Base-by-base conservation (phyloP, 92 coral and sea anemone genomes). In the Zoanthus solanderi region DNA sequence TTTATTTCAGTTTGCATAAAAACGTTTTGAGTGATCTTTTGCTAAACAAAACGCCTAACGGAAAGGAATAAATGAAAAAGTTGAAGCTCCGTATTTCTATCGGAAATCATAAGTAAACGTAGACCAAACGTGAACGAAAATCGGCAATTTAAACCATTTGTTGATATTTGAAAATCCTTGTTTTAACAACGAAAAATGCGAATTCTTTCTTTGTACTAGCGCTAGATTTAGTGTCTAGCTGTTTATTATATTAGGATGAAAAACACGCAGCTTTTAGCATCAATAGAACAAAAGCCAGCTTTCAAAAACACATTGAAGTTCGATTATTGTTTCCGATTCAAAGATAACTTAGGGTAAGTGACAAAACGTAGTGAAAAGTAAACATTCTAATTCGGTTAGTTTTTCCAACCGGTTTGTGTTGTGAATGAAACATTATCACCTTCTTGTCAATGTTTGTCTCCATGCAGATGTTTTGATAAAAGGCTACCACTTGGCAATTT, bases 401-500 rank as follows among this genome's bases (percentile, higher is more conserved):
- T 77, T 77, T 73, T n/a, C 57, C 28, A 42, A 7, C 15, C 13
- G 46, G 66, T 53, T 53, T 53, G 65, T 29, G 65, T 16, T 50
- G 65, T 50, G 44, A 1, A 32, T 11, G 45, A 76, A 76, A 76
- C 66, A 52, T 50, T 5, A 52, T 54, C 67, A 29, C 46, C 82
- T 44, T 75, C 30, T 75, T 47, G 60, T 12, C 56, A 75, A 48
- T 75, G 52, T 47, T 17, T 77, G 65, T 13, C 31, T 9, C 28
- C 66, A 77, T 56, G 82, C 82, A 77, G 54, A 53, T 81, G 45
- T 63, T 63, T 44, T 81, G 75, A 44, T 66, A 81, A 66, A 18
- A 4, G 56, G 28, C 85, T 63, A 34, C 75, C 58, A 46, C 74
- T 81, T 81, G 61, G 44, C 68, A n/a, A 13, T 67, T 16, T 63